phyloP scores from a whole-genome alignment of 2,113 vertebrate species.

The Apaloderma vittatum region DNA sequence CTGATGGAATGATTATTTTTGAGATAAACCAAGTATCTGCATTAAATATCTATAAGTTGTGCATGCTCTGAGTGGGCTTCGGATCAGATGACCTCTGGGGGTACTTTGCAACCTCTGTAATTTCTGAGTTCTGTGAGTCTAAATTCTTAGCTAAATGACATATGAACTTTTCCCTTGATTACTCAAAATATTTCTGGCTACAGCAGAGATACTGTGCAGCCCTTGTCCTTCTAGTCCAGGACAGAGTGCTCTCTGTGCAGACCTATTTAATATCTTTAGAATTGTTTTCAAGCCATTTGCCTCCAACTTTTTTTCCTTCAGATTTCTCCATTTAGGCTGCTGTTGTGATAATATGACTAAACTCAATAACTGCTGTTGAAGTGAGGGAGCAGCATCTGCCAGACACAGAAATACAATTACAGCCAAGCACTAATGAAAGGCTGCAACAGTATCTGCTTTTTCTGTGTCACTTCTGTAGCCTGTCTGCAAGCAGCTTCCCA shows the following conservation, averaged over 20 bases:
- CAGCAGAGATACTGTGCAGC: neutral
- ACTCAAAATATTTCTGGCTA: neutral
- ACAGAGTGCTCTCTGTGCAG: neutral
- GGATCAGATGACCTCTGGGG: neutral
- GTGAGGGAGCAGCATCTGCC: conserved; percentile 53
- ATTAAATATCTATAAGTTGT: neutral
- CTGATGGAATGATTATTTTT: neutral
- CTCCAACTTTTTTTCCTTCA: conserved; percentile 15
- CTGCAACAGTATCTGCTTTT: conserved; percentile 48
- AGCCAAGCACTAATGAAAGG: conserved; percentile 44
- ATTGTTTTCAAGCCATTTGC: conserved; percentile 38
- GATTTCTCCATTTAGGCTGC: conserved; percentile 51
- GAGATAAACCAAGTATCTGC: neutral
- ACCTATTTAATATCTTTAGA: conserved; percentile 20
- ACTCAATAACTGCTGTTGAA: conserved; percentile 35
- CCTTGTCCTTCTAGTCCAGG: neutral
- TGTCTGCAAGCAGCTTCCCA: neutral
- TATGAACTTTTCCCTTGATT: neutral
- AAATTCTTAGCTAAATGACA: neutral
- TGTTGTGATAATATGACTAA: conserved; percentile 35
- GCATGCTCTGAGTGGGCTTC: neutral
- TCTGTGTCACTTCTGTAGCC: conserved; percentile 10
- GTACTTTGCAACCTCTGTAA: neutral
- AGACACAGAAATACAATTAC: conserved; percentile 57
- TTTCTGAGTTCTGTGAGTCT: neutral